Percentiles rank a stretch among this genome's conserved stretches.
phyloP scores from a whole-genome alignment of 92 coral and sea anemone genomes.

The Pocillopora grandis region DNA sequence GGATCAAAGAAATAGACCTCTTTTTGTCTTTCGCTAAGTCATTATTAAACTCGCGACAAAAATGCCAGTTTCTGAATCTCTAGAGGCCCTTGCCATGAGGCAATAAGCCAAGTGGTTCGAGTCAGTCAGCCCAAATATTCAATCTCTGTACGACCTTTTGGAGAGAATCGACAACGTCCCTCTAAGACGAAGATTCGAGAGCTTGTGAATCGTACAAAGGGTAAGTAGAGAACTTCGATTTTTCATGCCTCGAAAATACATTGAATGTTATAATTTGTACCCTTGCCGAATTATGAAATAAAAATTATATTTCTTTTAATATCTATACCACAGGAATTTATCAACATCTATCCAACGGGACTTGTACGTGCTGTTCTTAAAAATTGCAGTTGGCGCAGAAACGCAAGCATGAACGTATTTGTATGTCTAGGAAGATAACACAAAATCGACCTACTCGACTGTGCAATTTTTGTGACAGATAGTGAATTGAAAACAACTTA shows the following conservation, averaged over 20 bases:
- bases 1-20: conserved; percentile 12
- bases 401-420: neutral
- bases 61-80: conserved; percentile 91
- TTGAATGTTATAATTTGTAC: neutral
- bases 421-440: neutral
- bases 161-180: conserved; percentile 96
- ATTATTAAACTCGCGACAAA: conserved; percentile 10
- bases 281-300: neutral
- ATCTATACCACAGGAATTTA: too few species aligned
- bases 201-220: conserved; percentile 87
- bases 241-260: neutral
- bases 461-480: neutral
- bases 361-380: neutral
- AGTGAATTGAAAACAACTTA: conserved; percentile 28
- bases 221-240: conserved; percentile 41
- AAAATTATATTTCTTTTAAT: neutral
- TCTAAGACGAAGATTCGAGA: conserved; percentile 96
- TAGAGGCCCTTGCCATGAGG: conserved; percentile 89
- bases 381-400: neutral
- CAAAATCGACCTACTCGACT: conserved; percentile 14
- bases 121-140: conserved; percentile 36
- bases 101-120: conserved; percentile 87
- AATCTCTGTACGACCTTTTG: conserved; percentile 78
- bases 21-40: conserved; percentile 14
- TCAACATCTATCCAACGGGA: neutral